Percentiles rank a stretch among this genome's conserved stretches.
Conservation (phyloP, 1,140 invertebrate species). For the Zaprionus davidi region DNA sequence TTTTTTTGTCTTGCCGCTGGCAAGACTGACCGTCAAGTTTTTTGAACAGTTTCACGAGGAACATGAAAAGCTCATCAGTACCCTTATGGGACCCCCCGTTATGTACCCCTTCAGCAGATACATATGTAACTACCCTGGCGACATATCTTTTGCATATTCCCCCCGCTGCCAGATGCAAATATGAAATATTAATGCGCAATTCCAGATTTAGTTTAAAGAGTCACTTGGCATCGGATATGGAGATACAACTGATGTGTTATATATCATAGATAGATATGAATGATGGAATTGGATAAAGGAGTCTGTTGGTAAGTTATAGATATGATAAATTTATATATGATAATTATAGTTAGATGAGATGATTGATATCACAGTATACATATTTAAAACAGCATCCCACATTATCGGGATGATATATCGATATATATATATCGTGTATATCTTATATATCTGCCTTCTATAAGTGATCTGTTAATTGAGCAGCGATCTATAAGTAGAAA, state of each 20-base stretch:
- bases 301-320: no score
- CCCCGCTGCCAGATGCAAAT: not conserved
- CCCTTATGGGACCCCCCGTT: not conserved
- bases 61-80: not conserved
- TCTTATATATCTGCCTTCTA: not conserved
- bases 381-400: no score
- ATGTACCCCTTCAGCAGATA: not conserved
- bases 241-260: no score
- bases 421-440: not conserved
- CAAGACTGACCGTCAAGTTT: not conserved
- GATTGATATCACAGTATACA: no score
- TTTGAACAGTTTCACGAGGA: not conserved
- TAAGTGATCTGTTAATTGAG: not conserved
- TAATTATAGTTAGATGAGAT: no score
- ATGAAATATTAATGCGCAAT: not conserved
- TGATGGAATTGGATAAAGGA: no score
- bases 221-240: no score
- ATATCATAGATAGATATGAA: no score
- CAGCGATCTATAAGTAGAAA: not conserved
- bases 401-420: not conserved
- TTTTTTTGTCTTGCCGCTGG: not conserved
- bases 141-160: not conserved
- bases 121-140: not conserved
- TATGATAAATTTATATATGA: no score
- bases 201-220: no score